Evolutionary conservation across 2,888 invertebrate genomes (phyloP).

Genomic region (Gisinianus flammeolus): DNA sequence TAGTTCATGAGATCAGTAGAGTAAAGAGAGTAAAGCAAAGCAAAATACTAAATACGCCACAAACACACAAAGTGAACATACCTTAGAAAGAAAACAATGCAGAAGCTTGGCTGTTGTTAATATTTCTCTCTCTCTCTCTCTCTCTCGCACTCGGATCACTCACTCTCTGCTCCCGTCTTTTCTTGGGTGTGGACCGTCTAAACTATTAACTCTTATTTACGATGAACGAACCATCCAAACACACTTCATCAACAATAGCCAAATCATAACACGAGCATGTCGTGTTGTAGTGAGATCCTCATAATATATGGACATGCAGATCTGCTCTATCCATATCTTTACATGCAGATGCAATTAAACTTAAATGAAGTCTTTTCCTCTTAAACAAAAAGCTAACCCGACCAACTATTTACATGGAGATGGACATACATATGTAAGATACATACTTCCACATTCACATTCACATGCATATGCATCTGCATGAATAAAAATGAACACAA

Average conservation of each 20-base stretch:
- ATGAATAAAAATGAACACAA: too few relatives aligned
- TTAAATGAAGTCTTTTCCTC: neutral
- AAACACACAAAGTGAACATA: too few relatives aligned
- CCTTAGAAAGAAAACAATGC: too few relatives aligned
- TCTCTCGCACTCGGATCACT: too few relatives aligned
- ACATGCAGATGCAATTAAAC: neutral
- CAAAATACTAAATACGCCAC: neutral
- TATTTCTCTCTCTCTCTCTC: too few relatives aligned
- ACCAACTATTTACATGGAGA: too few relatives aligned
- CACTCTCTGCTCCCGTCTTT: neutral
- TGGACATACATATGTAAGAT: too few relatives aligned
- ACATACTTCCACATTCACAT: too few relatives aligned
- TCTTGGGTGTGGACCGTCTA: constrained; percentile 27
- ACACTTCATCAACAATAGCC: neutral
- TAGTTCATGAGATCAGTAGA: neutral
- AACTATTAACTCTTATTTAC: constrained; percentile 22
- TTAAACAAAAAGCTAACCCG: neutral
- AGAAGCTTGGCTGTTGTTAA: too few relatives aligned
- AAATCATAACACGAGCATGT: neutral
- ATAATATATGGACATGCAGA: neutral
- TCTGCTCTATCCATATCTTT: too few relatives aligned
- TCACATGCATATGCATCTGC: too few relatives aligned
- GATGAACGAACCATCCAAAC: neutral
- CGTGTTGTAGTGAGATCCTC: neutral
- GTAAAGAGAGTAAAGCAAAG: neutral